Evolutionary conservation across 1,140 invertebrate genomes (phyloP).

Genomic region (Zaprionus davidi): DNA sequence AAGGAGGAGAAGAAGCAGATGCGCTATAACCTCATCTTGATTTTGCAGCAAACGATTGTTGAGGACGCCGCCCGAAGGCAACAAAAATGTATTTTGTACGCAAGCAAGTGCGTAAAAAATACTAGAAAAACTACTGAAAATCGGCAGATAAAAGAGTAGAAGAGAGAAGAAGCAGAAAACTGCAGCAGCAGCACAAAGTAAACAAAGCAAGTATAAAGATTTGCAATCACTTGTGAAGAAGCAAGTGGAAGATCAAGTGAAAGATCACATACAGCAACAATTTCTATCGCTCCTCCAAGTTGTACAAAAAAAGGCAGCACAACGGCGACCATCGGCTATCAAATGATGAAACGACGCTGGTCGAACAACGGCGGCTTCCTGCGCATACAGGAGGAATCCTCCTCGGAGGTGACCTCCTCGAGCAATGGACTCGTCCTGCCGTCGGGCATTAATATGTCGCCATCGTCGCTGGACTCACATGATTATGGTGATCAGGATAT

Average conservation of each 20-base stretch:
- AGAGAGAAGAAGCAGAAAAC: constrained; percentile 2
- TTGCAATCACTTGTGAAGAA: too few relatives aligned
- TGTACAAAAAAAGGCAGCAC: constrained; percentile 58
- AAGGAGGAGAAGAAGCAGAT: constrained; percentile 19
- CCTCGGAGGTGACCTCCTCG: constrained; percentile 90
- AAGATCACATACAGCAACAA: not conserved
- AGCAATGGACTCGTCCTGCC: constrained; percentile 86
- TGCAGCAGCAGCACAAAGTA: not conserved
- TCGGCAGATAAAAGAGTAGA: not conserved
- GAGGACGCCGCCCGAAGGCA: constrained; percentile 36
- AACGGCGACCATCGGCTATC: constrained; percentile 77
- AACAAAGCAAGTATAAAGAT: too few relatives aligned
- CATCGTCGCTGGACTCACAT: constrained; percentile 87
- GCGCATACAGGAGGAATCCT: constrained; percentile 89
- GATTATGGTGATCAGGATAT: constrained; percentile 90
- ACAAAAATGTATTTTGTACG: constrained; percentile 79
- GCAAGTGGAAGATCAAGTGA: too few relatives aligned
- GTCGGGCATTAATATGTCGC: constrained; percentile 87
- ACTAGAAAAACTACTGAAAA: constrained; percentile 43
- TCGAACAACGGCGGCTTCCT: constrained; percentile 88
- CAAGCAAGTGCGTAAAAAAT: constrained; percentile 81
- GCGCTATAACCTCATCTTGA: constrained; percentile 35
- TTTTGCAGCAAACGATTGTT: constrained; percentile 65
- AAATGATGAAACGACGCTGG: constrained; percentile 90
- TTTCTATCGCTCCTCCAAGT: not conserved